These are phyloP conservation scores for Scatophagus argus DNA, from an alignment of 2,113 vertebrate genomes.

Conservation along the genomic window DNA sequence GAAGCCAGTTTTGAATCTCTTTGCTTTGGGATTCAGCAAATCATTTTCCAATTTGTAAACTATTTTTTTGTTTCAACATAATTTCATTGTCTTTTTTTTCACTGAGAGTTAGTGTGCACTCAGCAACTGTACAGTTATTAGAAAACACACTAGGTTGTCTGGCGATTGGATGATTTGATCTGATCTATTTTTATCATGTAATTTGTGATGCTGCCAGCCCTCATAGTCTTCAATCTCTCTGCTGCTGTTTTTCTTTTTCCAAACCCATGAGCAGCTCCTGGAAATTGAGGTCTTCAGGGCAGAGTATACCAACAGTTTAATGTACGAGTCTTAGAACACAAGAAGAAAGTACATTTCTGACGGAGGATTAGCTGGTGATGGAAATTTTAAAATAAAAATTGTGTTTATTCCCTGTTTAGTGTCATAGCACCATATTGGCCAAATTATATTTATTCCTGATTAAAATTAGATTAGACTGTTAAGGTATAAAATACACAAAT, in stretches of 20 bases:
- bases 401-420: background rate
- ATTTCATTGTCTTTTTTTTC: background rate
- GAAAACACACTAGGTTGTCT: background rate
- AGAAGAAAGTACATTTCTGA: background rate
- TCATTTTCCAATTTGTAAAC: background rate
- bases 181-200: constrained; percentile 1
- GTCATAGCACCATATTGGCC: background rate
- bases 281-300: background rate
- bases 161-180: background rate
- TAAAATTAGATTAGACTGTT: background rate
- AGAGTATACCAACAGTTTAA: background rate
- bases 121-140: background rate
- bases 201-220: background rate
- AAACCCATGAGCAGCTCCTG: background rate
- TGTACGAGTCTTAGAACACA: background rate
- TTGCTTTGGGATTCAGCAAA: background rate
- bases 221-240: background rate
- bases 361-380: background rate
- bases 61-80: background rate
- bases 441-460: background rate
- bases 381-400: background rate
- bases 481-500: background rate
- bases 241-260: background rate
- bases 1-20: background rate
- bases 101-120: background rate